Evolutionary conservation across 2,797 vertebrate genomes (phyloP), one percentile per base, ranked within the genome.

Genomic region (Silurus lanzhouensis): DNA sequence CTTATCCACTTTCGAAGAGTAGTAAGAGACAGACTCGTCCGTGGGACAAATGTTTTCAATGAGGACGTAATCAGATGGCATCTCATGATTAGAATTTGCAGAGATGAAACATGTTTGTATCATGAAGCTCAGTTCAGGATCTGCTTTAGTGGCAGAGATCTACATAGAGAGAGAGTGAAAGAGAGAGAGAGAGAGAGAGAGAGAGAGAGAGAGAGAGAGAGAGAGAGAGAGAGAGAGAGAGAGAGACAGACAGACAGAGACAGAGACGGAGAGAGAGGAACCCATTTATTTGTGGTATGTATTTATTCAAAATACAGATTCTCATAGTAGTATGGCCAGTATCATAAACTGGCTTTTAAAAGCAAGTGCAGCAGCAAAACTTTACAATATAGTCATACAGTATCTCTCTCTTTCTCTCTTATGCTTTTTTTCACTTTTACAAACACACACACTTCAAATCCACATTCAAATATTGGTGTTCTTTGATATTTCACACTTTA

Each of bases 31-130:
- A 3, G 97, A 96, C 88, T 97, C 95, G 25, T 99, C 98, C 20
- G 91, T 96, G 7, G 97, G 97, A 91, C 98, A 99, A 89, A 99
- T 95, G n/a, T 97, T 99, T 94, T 97, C 95, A 81, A 99, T 98
- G 89, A 99, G 95, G 6, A 92, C 93, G 87, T 98, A 99, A 67
- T 95, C 92, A 1, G 96, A 96, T 87, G 85, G 19, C 57, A 90
- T 87, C 46, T 90, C 93, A 74, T 96, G 93, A 90, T 96, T 94
- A n/a, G 96, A 95, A 91, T 95, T 88, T 0, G 95, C 92, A 74
- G 98, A 98, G 89, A 99, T 94, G 89, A 96, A 96, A 93, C 98
- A 99, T 0, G 96, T 96, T 85, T 96, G 93, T 90, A 99, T 97
- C 92, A 95, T 96, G 90, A 99, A 98, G 25, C 97, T 96, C 89